Percentiles rank a stretch among this genome's conserved stretches.
These are phyloP conservation scores for Drosophila saltans DNA, from an alignment of 1,140 invertebrate genomes.

Conservation along the genomic window DNA sequence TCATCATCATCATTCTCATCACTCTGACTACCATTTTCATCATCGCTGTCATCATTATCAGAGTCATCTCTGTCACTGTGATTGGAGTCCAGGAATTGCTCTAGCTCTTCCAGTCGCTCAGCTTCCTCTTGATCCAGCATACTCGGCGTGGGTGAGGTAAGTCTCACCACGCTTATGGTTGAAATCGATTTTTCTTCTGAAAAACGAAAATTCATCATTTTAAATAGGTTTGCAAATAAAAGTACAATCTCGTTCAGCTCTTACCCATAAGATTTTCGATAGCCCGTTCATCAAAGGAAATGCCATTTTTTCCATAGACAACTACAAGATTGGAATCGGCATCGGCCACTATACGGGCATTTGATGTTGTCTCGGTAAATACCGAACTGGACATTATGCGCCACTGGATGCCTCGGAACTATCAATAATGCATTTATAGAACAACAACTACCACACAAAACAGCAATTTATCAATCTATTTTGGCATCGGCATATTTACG, in stretches of 20 bases:
- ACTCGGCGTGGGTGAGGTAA: constrained; percentile 81
- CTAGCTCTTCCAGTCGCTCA: constrained; percentile 65
- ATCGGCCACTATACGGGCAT: constrained; percentile 47
- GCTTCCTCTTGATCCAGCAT: constrained; percentile 80
- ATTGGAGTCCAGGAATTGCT: constrained; percentile 48
- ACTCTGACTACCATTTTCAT: constrained; percentile 51
- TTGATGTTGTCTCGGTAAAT: constrained; percentile 66
- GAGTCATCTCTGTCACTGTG: constrained; percentile 53
- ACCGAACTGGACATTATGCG: constrained; percentile 76
- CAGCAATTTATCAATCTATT: constrained; percentile 20
- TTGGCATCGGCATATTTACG: constrained; percentile 5
- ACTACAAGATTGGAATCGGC: constrained; percentile 85
- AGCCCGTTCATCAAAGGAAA: constrained; percentile 88
- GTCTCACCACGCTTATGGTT: constrained; percentile 78
- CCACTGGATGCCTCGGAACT: not conserved
- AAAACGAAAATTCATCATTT: constrained; percentile 13
- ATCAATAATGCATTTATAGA: not conserved
- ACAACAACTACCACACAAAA: constrained; percentile 17
- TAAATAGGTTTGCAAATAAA: constrained; percentile 4
- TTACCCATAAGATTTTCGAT: constrained; percentile 89
- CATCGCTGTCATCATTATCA: constrained; percentile 58
- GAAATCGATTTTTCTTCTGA: constrained; percentile 77
- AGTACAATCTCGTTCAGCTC: constrained; percentile 8
- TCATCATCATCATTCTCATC: constrained; percentile 42
- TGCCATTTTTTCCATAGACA: constrained; percentile 89